Evolutionary conservation across 2,113 vertebrate genomes (phyloP), one percentile per base, ranked within the genome.

Genomic region (Rafetus swinhoei): DNA sequence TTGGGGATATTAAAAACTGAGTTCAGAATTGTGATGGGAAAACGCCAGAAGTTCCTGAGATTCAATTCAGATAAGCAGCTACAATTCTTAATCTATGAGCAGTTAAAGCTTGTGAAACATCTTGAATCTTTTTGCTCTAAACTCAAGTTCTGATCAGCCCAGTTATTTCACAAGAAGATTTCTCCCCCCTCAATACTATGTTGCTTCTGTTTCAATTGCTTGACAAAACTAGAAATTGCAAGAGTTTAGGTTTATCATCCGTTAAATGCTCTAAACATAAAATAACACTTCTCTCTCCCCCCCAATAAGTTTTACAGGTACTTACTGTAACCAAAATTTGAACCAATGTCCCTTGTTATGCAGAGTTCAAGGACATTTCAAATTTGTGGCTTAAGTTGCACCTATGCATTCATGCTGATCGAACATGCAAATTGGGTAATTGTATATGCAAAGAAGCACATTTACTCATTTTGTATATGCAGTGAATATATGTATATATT

Each of bases 221-320:
- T 56, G 4, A 39, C 54, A 88, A 87, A 84, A 8, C 55, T 45
- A 59, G 72, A 79, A 92, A 62, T 6, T 55, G 54, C 22, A 81
- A 79, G 8, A 80, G 3, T 87, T 72, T 24, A 29, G 72, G 57
- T 92, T 94, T 92, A 45, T 86, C 93, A 88, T 83, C 85, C 96
- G 60, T 89, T 84, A 94, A 95, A 97, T 65, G 5, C 5, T 91
- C 93, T 93, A 84, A 91, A 57, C 92, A 91, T 9, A 89, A 92
- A 92, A 62, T 12, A 54, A 3, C 39, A 45, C 39, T 45, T 45
- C 39, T 45, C 39, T 5, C 39, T 5, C 39, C 5, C 39, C 45
- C 45, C 45, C 39, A 39, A 39, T 39, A 39, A 39, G 45, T 45
- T 45, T 45, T 45, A 45, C 45, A 45, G 45, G 45, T 45, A 45